Percentiles rank a stretch among this genome's conserved stretches.
Conservation (phyloP, 2,888 invertebrate species). For the Hirtodrosophila duncani region DNA sequence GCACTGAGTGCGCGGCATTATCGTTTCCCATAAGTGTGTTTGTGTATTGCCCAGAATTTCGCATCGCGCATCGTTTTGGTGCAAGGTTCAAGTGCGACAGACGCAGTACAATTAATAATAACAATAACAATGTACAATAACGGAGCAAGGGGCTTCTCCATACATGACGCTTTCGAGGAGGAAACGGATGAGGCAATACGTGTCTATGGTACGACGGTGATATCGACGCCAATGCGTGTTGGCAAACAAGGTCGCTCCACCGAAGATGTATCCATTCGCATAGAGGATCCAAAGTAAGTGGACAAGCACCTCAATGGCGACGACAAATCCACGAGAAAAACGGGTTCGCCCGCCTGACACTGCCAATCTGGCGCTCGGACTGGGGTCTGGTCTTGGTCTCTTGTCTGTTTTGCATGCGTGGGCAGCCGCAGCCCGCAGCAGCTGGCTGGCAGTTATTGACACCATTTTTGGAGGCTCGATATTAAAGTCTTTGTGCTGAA, state of each 20-base stretch:
- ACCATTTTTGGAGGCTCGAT: slow-evolving; percentile 43
- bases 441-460: slow-evolving; percentile 40
- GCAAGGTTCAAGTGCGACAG: slow-evolving; percentile 31
- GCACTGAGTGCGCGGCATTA: slow-evolving; percentile 23
- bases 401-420: slow-evolving; percentile 31
- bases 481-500: slow-evolving; percentile 14
- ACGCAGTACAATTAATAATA: slow-evolving; percentile 25
- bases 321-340: slow-evolving; percentile 13
- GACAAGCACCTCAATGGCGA: not conserved
- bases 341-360: slow-evolving; percentile 24
- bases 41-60: too few relatives aligned
- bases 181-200: slow-evolving; percentile 90
- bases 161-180: slow-evolving; percentile 91
- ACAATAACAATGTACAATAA: slow-evolving; percentile 58
- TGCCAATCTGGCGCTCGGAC: not conserved
- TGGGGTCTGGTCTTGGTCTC: slow-evolving; percentile 22
- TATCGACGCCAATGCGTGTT: slow-evolving; percentile 84
- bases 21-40: slow-evolving; percentile 22
- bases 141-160: slow-evolving; percentile 82
- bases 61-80: too few relatives aligned
- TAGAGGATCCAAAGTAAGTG: slow-evolving; percentile 79
- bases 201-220: slow-evolving; percentile 88
- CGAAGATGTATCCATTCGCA: slow-evolving; percentile 80
- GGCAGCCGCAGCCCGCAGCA: slow-evolving; percentile 32
- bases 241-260: slow-evolving; percentile 79